Base-by-base conservation (phyloP, 2,888 invertebrate species). In the Pandemis cinnamomeana region DNA sequence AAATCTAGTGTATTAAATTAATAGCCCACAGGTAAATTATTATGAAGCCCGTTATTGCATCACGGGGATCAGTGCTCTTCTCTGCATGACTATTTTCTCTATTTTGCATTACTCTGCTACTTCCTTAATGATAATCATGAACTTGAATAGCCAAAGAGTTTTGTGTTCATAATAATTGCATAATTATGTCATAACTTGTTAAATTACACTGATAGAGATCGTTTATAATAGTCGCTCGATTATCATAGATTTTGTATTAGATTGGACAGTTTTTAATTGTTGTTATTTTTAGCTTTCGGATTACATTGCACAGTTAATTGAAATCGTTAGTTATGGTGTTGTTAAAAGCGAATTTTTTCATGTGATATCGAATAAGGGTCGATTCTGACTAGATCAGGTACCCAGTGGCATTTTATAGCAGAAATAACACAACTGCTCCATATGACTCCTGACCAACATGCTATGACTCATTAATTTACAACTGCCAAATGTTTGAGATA, bases 71-170 rank as follows among this genome's bases (percentile, higher is more conserved):
- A 71, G 69, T 61, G 64, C 67, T 75, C 72, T 76, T 80, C 77
- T 66, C 75, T 78, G 77, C 67, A 79, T 76, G 78, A 84, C 81
- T 81, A 83, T 80, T 83, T 82, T 79, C 78, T 82, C 83, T 81
- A 83, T 80, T 83, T 84, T 84, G 76, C 79, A 79, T 79, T 80
- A 78, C 78, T 82, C 80, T 80, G 76, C 75, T 76, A 80, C 78
- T 83, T 80, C 78, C 77, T 80, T 75, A 74, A 69, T 42, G 64
- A 58, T 71, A 72, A 75, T 77, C 61, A 62, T 74, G 74, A 74
- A 74, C 71, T 74, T 71, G 74, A 74, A 67, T 67, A 46, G 42
- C n/a, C 60, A 13, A 66, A 67, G 53, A 62, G 13, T 67, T 51
- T 67, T 71, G 67, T 67, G 51, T 51, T 62, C 20, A 46, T 61